Evolutionary conservation across 2,113 vertebrate species (phyloP).

Genomic region (Ovis aries): ARS-UI_Ramb_v3.0 NC_056077.1:38883501-38884000

Average conservation of each 20-base stretch:
- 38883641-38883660: not conserved
- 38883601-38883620: not conserved
- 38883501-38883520: not conserved
- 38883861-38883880: not conserved
- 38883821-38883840: not conserved
- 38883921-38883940: not conserved
- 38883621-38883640: not conserved
- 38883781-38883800: not conserved
- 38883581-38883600: not conserved
- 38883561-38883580: not conserved
- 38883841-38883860: not conserved
- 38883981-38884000: no score
- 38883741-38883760: not conserved
- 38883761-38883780: not conserved
- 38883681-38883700: not conserved
- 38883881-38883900: not conserved
- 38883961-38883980: not conserved
- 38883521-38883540: accelerated
- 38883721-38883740: not conserved
- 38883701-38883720: not conserved
- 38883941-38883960: not conserved
- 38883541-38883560: not conserved
- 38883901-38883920: not conserved
- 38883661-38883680: not conserved
- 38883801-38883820: not conserved